phyloP scores from a whole-genome alignment of 2,113 vertebrate genomes.

The Oreochromis aureus region DNA sequence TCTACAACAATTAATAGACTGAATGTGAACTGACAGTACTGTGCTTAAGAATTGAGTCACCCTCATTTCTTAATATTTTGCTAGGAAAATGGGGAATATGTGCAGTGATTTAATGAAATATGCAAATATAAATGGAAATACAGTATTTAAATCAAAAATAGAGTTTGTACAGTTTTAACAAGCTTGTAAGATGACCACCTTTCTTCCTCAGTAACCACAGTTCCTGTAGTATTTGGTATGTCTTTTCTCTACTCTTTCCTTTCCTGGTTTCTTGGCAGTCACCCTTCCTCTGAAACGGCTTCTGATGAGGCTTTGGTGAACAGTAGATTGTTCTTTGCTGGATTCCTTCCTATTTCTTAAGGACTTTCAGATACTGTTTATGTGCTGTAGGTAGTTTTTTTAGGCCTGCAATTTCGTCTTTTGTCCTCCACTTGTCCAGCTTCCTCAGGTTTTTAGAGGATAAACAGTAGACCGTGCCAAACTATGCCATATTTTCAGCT shows the following conservation, averaged over 20 bases:
- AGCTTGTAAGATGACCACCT: not conserved
- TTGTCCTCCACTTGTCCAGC: not conserved
- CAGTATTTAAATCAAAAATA: not conserved
- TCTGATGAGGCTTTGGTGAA: not conserved
- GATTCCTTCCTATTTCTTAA: not conserved
- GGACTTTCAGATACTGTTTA: not conserved
- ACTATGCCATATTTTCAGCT: not conserved
- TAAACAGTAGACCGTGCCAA: not conserved
- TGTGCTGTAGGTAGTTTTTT: not conserved
- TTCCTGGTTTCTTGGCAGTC: not conserved
- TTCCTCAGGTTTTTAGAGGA: not conserved
- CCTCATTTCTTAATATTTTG: not conserved
- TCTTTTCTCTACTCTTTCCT: rapidly evolving
- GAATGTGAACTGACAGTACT: not conserved
- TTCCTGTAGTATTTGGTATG: not conserved
- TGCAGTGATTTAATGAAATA: not conserved
- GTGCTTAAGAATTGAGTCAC: not conserved
- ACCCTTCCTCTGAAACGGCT: not conserved
- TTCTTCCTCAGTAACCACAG: not conserved
- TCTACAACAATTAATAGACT: not conserved
- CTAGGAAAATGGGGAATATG: not conserved
- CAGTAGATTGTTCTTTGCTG: not conserved
- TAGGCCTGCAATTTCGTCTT: not conserved
- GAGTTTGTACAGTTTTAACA: not conserved
- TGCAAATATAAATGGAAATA: not conserved